Conservation (phyloP, 2,797 vertebrate genomes). For the Hephaestus fuliginosus region DNA sequence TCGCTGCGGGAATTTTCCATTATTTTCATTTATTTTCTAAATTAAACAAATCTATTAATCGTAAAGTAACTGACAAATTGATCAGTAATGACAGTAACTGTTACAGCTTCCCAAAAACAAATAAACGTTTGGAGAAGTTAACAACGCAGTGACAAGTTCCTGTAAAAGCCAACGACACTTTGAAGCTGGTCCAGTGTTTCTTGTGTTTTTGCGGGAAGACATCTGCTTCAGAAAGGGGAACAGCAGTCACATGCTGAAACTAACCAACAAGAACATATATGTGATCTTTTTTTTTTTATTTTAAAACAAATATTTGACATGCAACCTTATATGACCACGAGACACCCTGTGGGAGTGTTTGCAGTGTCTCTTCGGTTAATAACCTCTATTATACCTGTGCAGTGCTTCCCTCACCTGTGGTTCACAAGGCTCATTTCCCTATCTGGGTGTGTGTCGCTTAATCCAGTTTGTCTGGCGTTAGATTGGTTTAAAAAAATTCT, state of each 20-base stretch:
- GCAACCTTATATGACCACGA: neutral
- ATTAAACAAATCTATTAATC: neutral
- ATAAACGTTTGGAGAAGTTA: neutral
- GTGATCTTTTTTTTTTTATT: neutral
- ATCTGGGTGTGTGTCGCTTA: neutral
- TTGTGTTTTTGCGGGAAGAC: neutral
- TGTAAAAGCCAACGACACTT: neutral
- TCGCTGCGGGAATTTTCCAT: neutral
- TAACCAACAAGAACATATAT: neutral
- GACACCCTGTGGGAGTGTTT: neutral
- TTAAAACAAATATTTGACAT: neutral
- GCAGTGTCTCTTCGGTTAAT: neutral
- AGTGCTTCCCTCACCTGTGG: constrained; percentile 6
- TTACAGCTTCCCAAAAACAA: neutral
- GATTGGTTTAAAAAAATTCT: too few relatives aligned
- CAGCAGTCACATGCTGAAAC: constrained; percentile 30
- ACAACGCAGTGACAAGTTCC: neutral
- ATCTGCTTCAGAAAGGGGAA: constrained; percentile 28
- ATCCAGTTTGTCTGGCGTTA: neutral
- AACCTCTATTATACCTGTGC: too few relatives aligned
- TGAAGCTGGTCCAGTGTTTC: neutral
- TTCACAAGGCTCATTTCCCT: neutral
- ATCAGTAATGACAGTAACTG: neutral
- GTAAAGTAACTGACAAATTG: neutral
- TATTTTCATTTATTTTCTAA: neutral